Evolutionary conservation across 2,113 vertebrate genomes (phyloP).

Genomic region (Cryptotis parvus): DNA sequence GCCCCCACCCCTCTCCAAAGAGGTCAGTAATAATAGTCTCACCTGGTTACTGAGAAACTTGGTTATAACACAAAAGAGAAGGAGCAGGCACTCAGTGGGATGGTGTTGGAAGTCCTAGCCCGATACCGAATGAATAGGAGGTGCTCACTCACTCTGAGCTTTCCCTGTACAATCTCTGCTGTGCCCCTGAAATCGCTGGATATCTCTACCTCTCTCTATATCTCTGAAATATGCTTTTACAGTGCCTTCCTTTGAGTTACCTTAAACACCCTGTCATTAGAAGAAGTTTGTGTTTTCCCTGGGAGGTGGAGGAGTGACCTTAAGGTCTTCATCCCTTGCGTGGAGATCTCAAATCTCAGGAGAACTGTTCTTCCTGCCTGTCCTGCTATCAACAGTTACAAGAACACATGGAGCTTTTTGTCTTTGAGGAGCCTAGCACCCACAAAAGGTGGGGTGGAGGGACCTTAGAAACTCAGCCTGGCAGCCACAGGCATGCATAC

Average conservation of each 20-base stretch:
- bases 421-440: background rate
- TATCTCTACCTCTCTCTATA: background rate
- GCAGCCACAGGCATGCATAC: background rate
- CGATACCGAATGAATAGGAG: background rate
- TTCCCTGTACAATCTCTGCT: background rate
- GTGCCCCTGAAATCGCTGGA: background rate
- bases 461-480: background rate
- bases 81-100: background rate
- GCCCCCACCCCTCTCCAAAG: too few species aligned
- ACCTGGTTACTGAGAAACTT: background rate
- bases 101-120: background rate
- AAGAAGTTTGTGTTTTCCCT: background rate
- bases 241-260: background rate
- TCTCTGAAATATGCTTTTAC: background rate
- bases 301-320: background rate
- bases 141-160: background rate
- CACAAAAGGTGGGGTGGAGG: background rate
- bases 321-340: background rate
- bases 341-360: background rate
- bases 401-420: background rate
- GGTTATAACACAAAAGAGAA: background rate
- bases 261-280: background rate
- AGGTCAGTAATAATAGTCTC: background rate
- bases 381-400: background rate
- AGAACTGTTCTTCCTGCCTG: background rate